Evolutionary conservation across 2,113 vertebrate species (phyloP).

Genomic region (Astatoreochromis straeleni): DNA sequence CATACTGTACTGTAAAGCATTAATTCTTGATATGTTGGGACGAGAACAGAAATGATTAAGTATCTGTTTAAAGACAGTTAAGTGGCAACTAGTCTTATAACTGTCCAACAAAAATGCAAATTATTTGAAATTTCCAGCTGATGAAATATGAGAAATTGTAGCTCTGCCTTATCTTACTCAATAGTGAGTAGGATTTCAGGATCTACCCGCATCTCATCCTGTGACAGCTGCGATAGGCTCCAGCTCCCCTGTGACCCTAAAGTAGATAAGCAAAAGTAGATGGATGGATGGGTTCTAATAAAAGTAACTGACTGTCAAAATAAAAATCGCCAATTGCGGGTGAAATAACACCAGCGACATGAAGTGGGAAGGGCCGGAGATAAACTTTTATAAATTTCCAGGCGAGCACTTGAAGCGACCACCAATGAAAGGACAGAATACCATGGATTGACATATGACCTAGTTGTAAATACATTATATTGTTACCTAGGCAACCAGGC

Average conservation of each 20-base stretch:
- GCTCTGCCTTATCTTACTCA: neutral
- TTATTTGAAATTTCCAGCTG: neutral
- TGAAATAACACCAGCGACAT: neutral
- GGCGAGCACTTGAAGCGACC: neutral
- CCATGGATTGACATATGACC: neutral
- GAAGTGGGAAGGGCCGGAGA: accelerated
- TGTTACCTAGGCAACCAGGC: neutral
- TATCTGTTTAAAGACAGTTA: neutral
- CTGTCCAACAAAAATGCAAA: neutral
- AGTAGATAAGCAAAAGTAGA: neutral
- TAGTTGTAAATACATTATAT: neutral
- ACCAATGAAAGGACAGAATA: neutral
- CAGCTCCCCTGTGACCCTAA: neutral
- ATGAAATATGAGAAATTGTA: neutral
- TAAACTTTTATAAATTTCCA: neutral
- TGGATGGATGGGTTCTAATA: neutral
- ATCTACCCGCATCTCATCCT: accelerated
- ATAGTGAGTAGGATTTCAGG: neutral
- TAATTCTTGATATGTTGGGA: neutral
- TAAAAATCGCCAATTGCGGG: accelerated
- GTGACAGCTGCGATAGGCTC: neutral
- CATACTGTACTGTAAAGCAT: neutral
- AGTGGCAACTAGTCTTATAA: neutral
- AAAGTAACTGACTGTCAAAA: neutral
- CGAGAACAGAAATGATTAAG: neutral